A percentile compares a stretch with the other conserved stretches of the same genome.
These are phyloP conservation scores for Sphaerophoria taeniata DNA, from an alignment of 2,888 invertebrate genomes.

Conservation along the genomic window DNA sequence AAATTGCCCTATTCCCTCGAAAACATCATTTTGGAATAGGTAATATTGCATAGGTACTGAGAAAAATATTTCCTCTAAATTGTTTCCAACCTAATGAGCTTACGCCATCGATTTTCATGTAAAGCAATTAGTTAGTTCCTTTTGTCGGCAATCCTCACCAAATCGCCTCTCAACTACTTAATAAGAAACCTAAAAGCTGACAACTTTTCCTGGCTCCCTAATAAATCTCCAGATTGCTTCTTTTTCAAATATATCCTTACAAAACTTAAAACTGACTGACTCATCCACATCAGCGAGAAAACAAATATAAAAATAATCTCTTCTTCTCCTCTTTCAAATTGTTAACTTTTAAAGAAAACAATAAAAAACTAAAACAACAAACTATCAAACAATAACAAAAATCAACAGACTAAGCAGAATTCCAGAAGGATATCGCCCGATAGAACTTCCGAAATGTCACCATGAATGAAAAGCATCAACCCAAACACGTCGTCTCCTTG, in stretches of 20 bases:
- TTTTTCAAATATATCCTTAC: slow-evolving; percentile 1
- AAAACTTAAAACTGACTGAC: neutral
- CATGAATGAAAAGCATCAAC: slow-evolving; percentile 52
- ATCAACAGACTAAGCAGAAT: slow-evolving; percentile 46
- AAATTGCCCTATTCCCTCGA: no score
- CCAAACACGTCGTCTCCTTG: slow-evolving; percentile 26
- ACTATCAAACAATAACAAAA: slow-evolving; percentile 33
- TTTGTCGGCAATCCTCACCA: no score
- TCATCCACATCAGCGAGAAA: slow-evolving; percentile 1
- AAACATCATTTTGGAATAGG: no score
- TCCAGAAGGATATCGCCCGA: slow-evolving; percentile 38
- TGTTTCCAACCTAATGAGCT: no score
- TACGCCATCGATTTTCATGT: no score
- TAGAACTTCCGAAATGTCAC: slow-evolving; percentile 64
- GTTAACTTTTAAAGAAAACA: slow-evolving; percentile 24
- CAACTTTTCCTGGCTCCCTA: neutral
- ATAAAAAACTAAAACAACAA: slow-evolving; percentile 21
- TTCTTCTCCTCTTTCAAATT: neutral
- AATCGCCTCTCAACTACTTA: neutral
- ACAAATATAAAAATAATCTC: slow-evolving; percentile 21
- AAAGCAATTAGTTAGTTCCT: no score
- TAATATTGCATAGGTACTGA: no score
- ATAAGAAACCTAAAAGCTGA: neutral
- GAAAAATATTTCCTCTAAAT: no score
- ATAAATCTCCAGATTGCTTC: neutral